These are phyloP conservation scores for Trogon melanurus DNA, from an alignment of 2,113 vertebrate genomes.

Conservation along the genomic window DNA sequence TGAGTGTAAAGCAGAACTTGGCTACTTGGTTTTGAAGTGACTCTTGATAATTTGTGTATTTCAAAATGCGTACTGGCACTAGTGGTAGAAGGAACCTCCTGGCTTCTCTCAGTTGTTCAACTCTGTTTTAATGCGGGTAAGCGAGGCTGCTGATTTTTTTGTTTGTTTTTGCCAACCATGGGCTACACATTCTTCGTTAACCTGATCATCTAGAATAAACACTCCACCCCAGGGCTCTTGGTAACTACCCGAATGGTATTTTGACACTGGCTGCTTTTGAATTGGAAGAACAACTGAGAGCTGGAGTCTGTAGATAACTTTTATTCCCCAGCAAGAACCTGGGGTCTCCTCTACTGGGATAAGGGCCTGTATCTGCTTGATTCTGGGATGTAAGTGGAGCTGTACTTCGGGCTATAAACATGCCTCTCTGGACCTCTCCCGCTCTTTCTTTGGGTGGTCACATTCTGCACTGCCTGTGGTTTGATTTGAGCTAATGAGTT, in stretches of 20 bases:
- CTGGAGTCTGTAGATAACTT: neutral
- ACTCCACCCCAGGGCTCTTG: slow-evolving; percentile 17
- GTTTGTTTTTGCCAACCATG: neutral
- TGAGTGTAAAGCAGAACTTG: slow-evolving; percentile 33
- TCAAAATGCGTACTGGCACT: neutral
- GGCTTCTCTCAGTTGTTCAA: slow-evolving; percentile 42
- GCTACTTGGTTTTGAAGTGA: slow-evolving; percentile 46
- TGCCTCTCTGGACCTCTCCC: neutral
- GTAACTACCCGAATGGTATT: neutral
- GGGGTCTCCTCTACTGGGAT: neutral
- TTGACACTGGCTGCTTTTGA: slow-evolving; percentile 6
- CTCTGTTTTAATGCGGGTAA: slow-evolving; percentile 31
- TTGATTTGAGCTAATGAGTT: slow-evolving; percentile 68
- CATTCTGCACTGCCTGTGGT: slow-evolving; percentile 55
- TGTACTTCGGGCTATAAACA: neutral
- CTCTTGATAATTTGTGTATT: neutral
- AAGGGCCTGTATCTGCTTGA: neutral
- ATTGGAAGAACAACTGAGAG: slow-evolving; percentile 9
- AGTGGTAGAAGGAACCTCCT: slow-evolving; percentile 27
- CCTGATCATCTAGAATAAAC: neutral
- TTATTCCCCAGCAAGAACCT: neutral
- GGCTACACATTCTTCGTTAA: neutral
- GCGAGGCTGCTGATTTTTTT: neutral
- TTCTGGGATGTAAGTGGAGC: neutral
- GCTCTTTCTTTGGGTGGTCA: neutral